phyloP scores from a whole-genome alignment of 2,113 vertebrate genomes.

The Triplophysa siluroides region DNA sequence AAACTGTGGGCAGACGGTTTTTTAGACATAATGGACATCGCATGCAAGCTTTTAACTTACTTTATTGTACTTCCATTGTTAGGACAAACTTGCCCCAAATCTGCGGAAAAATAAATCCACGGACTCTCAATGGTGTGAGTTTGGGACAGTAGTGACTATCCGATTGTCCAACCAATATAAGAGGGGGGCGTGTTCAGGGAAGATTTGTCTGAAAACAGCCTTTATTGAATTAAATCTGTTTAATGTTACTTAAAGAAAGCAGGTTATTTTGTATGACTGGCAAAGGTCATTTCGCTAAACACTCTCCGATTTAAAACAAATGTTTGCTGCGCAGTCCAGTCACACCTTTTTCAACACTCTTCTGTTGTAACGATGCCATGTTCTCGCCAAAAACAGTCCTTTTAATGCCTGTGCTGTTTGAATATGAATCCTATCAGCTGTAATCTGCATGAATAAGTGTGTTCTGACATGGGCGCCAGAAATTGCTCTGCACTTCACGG shows the following conservation, averaged over 20 bases:
- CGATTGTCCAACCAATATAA: too few species aligned
- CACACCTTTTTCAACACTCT: conserved; percentile 5
- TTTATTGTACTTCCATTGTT: too few species aligned
- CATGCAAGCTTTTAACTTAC: not conserved
- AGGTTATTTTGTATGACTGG: not conserved
- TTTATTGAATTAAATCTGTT: too few species aligned
- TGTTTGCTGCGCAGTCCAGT: conserved; percentile 7
- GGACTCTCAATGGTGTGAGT: too few species aligned
- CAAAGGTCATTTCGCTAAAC: conserved; percentile 10
- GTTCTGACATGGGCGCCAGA: conserved; percentile 68
- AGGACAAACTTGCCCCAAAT: too few species aligned
- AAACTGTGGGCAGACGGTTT: conserved; percentile 41
- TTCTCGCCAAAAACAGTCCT: conserved; percentile 26
- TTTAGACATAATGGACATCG: conserved; percentile 6
- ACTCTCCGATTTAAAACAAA: not conserved
- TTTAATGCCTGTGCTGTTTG: conserved; percentile 55
- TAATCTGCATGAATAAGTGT: conserved; percentile 70
- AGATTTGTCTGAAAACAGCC: too few species aligned
- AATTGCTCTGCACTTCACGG: conserved; percentile 74
- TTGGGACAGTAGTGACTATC: too few species aligned
- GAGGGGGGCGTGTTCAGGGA: too few species aligned
- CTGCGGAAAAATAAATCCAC: too few species aligned
- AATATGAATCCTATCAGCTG: conserved; percentile 71
- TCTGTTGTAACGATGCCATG: conserved; percentile 20
- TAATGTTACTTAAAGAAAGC: too few species aligned